Evolutionary conservation across 1,140 invertebrate genomes (phyloP).

Genomic region (Acyrthosiphon pisum): DNA sequence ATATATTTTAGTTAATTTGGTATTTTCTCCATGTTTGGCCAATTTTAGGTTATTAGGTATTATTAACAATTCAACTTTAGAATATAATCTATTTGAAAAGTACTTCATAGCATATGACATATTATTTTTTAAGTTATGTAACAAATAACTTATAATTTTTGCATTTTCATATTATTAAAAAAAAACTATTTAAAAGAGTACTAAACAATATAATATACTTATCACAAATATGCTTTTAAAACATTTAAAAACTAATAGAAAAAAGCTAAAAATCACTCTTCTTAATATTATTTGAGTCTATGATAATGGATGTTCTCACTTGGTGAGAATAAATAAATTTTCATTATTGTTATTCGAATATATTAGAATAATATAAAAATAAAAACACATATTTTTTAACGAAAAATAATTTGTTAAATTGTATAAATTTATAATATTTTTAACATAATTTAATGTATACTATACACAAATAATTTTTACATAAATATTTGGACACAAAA

Average conservation of each 20-base stretch:
- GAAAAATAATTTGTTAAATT: constrained; percentile 45
- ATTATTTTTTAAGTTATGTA: background rate
- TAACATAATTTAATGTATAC: constrained; percentile 39
- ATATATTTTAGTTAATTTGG: no score
- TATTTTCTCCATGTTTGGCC: background rate
- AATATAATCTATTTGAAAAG: background rate
- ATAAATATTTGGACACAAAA: constrained; percentile 53
- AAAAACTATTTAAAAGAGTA: background rate
- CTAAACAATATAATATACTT: background rate
- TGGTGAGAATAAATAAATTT: background rate
- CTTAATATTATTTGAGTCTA: background rate
- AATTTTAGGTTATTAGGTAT: background rate
- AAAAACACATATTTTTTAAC: constrained; percentile 28
- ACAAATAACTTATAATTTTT: background rate
- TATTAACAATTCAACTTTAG: background rate
- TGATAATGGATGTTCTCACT: background rate
- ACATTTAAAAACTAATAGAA: background rate
- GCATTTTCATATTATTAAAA: background rate
- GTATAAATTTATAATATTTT: constrained; percentile 31
- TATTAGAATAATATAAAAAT: background rate
- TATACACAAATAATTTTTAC: constrained; percentile 56
- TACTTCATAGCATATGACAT: background rate
- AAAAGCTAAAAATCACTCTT: no score
- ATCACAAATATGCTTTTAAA: constrained; percentile 1
- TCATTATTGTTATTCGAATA: background rate